Base-by-base conservation (phyloP, 2,797 vertebrate genomes). In the Argyrosomus regius region DNA sequence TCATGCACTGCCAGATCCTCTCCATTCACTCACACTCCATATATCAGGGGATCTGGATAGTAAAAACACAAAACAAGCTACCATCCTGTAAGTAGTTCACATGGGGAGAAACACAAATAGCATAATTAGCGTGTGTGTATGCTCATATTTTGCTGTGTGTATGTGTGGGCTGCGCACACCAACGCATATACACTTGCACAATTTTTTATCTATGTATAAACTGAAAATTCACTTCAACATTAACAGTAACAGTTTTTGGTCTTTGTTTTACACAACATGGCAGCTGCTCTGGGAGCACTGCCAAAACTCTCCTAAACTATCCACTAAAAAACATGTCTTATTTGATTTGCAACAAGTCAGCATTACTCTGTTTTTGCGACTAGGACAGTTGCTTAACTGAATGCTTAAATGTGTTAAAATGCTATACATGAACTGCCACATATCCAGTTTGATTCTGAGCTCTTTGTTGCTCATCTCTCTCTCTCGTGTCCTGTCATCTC, bases 1-100 rank as follows among this genome's bases (percentile, higher is more conserved):
- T 66, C 71, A 75, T 58, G 6, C 14, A 54, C 52, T 81, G 70
- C 77, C 59, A 86, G 80, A 88, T 88, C 82, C 69, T 41, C 54
- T 65, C 71, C 1, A 18, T 80, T 80, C 59, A 73, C 75, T 74
- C 52, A 69, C 83, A 78, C 70, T 58, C 68, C 6, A 81, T 75
- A 46, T 39, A 77, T 85, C 72, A 83, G 64, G 39, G 58, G 64
- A 59, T 5, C n/a, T 13, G 28, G 49, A 67, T n/a, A 24, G 9
- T 43, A 62, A 45, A 72, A 65, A 69, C 14, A 66, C 28, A 73
- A 66, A 56, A 58, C 24, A 85, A 66, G 59, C 39, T 26, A 8
- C 41, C 17, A 39, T 50, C 58, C 17, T 50, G 48, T 57, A 13
- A 61, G 54, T 8, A 17, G 22, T 67, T 84, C 31, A 68, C 18